Conservation (phyloP, 2,888 invertebrate genomes). For the Noctuana brunneofusca region DNA sequence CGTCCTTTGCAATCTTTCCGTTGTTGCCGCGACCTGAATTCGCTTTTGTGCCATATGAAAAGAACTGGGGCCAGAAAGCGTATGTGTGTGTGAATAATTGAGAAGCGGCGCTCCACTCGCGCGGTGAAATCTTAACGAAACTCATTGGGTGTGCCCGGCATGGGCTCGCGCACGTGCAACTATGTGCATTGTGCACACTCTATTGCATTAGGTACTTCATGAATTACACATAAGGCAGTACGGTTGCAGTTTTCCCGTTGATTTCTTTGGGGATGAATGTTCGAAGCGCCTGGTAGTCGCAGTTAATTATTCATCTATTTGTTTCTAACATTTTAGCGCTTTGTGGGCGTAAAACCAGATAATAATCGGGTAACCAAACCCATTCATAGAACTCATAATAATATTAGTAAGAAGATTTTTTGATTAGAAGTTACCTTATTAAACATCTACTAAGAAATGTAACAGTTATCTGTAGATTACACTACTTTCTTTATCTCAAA, state of each 20-base stretch:
- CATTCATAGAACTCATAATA: too few relatives aligned
- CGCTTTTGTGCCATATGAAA: conserved; percentile 76
- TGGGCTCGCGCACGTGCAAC: conserved; percentile 46
- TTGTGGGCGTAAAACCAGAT: too few relatives aligned
- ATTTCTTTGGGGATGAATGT: conserved; percentile 23
- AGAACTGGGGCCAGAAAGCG: conserved; percentile 70
- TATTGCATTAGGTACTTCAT: background rate
- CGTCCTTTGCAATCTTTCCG: conserved; percentile 75
- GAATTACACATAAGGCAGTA: conserved; percentile 13
- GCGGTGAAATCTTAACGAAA: conserved; percentile 67
- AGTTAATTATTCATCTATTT: too few relatives aligned
- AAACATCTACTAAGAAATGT: background rate
- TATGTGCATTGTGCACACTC: conserved; percentile 22
- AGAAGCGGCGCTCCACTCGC: conserved; percentile 61
- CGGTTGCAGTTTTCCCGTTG: conserved; percentile 23
- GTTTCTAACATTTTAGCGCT: too few relatives aligned
- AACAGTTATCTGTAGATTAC: conserved; percentile 1
- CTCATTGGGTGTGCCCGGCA: conserved; percentile 50
- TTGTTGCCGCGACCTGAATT: conserved; percentile 76
- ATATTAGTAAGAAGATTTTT: background rate
- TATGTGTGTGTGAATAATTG: conserved; percentile 78
- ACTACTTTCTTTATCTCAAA: conserved; percentile 1
- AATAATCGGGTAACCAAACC: too few relatives aligned
- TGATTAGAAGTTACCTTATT: background rate
- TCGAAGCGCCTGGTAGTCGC: background rate